Evolutionary conservation across 2,888 invertebrate genomes (phyloP), one percentile per base, ranked within the genome.

Genomic region (Sisyra nigra): DNA sequence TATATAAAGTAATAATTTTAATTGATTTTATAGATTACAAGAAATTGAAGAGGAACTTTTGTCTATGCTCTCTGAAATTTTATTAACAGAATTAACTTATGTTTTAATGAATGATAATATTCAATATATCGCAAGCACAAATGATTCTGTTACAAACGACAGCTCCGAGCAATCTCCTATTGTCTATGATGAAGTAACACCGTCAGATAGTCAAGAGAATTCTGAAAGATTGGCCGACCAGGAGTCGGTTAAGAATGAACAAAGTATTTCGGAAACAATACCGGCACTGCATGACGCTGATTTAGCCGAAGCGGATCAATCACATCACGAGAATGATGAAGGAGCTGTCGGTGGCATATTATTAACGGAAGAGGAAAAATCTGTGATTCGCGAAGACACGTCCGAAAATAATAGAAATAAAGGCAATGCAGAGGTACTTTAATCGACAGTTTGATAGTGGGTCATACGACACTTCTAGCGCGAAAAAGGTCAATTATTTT

Each of bases 301-400:
- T 55, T 62, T 85, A 49, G 83, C 84, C 0, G 85, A 85, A 60
- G 84, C 84, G 8, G 85, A 85, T 63, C 84, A 84, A 59, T 78
- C 79, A 42, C 70, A 79, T 50, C 54, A 51, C 5, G 52, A 54
- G 35, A 57, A 57, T 14, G 57, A 57, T 32, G 60, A 61, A 45
- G 63, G 62, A 10, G 62, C 62, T 2, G 61, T 62, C n/a, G 62
- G 62, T 10, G 63, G 63, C 1, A 47, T 57, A 33, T 47, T 58
- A 44, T 54, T 54, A 40, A 33, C 44, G 10, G 41, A 35, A 2
- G 49, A 48, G 17, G 33, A 47, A 43, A 46, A 40, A 19, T 30
- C 29, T 18, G 24, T 29, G 40, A 19, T 13, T 37, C 38, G 17
- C 36, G 37, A 33, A 18, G 37, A 18, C 17, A 37, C 18, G 17